Percentiles rank a stretch among this genome's conserved stretches.
These are phyloP conservation scores for Nematostella vectensis DNA, from an alignment of 92 coral and sea anemone genomes.

Conservation along the genomic window DNA sequence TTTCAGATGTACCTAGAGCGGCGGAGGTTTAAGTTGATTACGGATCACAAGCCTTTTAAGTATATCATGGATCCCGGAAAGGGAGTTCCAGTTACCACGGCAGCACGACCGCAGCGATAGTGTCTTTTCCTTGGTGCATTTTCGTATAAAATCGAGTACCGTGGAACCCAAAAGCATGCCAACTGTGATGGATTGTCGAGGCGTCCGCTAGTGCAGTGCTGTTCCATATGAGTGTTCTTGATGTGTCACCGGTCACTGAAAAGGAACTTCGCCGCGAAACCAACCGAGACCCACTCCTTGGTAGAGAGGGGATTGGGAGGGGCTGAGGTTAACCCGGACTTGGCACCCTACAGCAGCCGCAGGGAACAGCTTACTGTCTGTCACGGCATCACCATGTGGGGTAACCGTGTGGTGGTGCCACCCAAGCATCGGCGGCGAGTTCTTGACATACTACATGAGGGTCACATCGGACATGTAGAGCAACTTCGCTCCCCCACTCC, in stretches of 20 bases:
- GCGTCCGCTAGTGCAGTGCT: background rate
- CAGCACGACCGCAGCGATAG: constrained; percentile 36
- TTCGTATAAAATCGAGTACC: constrained; percentile 15
- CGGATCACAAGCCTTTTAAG: constrained; percentile 30
- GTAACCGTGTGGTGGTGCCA: too few species aligned
- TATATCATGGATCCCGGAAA: too few species aligned
- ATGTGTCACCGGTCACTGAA: constrained; percentile 32
- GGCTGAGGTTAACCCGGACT: too few species aligned
- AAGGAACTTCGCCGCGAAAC: constrained; percentile 31
- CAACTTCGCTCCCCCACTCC: too few species aligned
- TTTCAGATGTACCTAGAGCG: constrained; percentile 34
- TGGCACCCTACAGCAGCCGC: too few species aligned
- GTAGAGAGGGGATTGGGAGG: too few species aligned
- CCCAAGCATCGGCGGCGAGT: too few species aligned
- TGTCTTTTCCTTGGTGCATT: constrained; percentile 34
- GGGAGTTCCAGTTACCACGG: constrained; percentile 35
- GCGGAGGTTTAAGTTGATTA: constrained; percentile 12
- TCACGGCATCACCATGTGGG: too few species aligned
- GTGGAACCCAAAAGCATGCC: constrained; percentile 27
- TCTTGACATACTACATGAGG: too few species aligned
- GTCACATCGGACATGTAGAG: too few species aligned
- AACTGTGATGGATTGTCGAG: constrained; percentile 43
- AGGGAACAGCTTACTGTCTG: too few species aligned
- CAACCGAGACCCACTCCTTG: constrained; percentile 33
- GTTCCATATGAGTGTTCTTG: constrained; percentile 13